Base-by-base conservation (phyloP, 1,140 invertebrate species). In the Drosophila willistoni region DNA sequence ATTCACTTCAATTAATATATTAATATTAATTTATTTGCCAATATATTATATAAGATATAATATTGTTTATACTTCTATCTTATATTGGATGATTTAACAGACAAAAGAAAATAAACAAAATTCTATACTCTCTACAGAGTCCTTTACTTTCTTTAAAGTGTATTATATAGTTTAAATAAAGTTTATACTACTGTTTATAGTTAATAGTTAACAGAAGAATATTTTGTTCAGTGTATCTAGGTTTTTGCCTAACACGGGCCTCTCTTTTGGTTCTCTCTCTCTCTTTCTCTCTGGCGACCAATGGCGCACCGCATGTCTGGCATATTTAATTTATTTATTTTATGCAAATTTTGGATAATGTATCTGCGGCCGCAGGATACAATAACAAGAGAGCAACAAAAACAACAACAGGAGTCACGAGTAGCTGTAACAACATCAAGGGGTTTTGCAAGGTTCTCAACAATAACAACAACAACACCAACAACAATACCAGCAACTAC, bases 241-340 rank as follows among this genome's bases (percentile, higher is more conserved):
- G 44, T 51, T 51, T 51, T 51, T 44, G 77, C 64, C 68, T 41
- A 81, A 71, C 82, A 60, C 59, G 22, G 42, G 42, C n/a, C 61
- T 42, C 73, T 68, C 56, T 63, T 5, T 75, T 22, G 19, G 44
- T 19, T 51, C 19, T 57, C 33, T 57, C 55, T 57, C 55, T 57
- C n/a, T 57, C 55, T 57, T 7, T 9, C 33, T 51, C 10, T 17
- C 34, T 56, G 68, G 65, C 77, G 81, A 74, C 81, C 81, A 85
- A 80, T 73, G 75, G 79, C 79, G 80, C 84, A 89, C 89, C 89
- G 89, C 89, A 91, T 91, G 89, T 91, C 89, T 91, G 89, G 89
- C 84, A 91, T 91, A 91, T 84, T 91, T 91, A 91, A 91, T 91
- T 91, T 91, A 91, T 91, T 91, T 91, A 91, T 91, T 91, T 91